Evolutionary conservation across 2,888 invertebrate species (phyloP).

Genomic region (Cremastinae sp.): DNA sequence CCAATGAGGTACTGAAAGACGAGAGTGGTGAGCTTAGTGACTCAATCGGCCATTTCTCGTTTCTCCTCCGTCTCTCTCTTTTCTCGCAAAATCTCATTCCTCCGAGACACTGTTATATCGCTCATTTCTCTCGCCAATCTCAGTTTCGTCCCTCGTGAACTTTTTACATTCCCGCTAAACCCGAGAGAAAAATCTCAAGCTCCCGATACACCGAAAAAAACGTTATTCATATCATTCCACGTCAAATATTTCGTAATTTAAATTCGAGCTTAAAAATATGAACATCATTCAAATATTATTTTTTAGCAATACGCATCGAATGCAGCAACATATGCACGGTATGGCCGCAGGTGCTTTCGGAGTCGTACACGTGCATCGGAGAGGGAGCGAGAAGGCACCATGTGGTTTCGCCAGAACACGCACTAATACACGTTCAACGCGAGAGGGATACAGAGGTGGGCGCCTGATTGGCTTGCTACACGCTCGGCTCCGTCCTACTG

Average conservation of each 20-base stretch:
- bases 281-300: background rate
- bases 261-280: too few species aligned
- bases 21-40: constrained; percentile 60
- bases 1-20: constrained; percentile 61
- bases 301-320: too few species aligned
- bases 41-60: constrained; percentile 60
- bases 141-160: background rate
- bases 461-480: constrained; percentile 78
- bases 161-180: background rate
- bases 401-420: constrained; percentile 64
- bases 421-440: constrained; percentile 46
- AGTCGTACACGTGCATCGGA: constrained; percentile 64
- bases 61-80: constrained; percentile 30
- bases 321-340: constrained; percentile 6
- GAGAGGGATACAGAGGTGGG: constrained; percentile 66
- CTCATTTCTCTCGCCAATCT: constrained; percentile 53
- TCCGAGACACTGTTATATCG: constrained; percentile 25
- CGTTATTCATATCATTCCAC: too few species aligned
- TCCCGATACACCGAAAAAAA: background rate
- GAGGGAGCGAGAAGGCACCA: constrained; percentile 59
- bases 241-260: too few species aligned
- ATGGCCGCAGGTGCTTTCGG: constrained; percentile 74
- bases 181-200: background rate
- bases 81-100: constrained; percentile 1
- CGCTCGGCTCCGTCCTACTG: constrained; percentile 74